Percentiles rank a stretch among this genome's conserved stretches.
phyloP scores from a whole-genome alignment of 2,113 vertebrate species.

The Egretta garzetta region DNA sequence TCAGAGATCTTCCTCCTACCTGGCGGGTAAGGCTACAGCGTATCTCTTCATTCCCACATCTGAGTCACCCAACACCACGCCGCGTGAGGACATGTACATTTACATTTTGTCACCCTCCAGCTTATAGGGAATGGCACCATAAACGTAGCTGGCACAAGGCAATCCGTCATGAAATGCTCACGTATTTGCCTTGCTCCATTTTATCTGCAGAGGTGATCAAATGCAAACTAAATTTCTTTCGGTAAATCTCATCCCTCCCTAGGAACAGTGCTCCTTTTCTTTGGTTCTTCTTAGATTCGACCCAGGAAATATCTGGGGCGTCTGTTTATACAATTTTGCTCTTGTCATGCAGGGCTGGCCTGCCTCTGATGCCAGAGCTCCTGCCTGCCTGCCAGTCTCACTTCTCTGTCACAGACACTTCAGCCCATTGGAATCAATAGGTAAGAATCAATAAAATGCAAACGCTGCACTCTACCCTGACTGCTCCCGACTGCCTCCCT shows the following conservation, averaged over 20 bases:
- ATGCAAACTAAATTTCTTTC: not conserved
- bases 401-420: constrained; percentile 58
- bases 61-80: not conserved
- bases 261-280: not conserved
- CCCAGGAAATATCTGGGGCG: not conserved
- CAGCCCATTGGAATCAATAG: constrained; percentile 70
- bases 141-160: not conserved
- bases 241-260: not conserved
- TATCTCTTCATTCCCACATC: not conserved
- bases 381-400: constrained; percentile 32
- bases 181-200: not conserved
- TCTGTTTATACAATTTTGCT: not conserved
- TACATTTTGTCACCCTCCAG: not conserved
- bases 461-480: constrained; percentile 59
- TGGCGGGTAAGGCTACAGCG: not conserved
- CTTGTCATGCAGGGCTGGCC: not conserved
- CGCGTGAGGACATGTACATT: not conserved
- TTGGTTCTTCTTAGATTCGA: not conserved
- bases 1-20: not conserved
- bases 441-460: constrained; percentile 74
- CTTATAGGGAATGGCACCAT: not conserved
- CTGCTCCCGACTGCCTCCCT: constrained; percentile 25
- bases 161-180: not conserved
- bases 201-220: not conserved
- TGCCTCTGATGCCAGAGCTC: not conserved